Percentiles rank a stretch among this genome's conserved stretches.
phyloP scores from a whole-genome alignment of 2,888 invertebrate species.

The Vesta saturnalis region DNA sequence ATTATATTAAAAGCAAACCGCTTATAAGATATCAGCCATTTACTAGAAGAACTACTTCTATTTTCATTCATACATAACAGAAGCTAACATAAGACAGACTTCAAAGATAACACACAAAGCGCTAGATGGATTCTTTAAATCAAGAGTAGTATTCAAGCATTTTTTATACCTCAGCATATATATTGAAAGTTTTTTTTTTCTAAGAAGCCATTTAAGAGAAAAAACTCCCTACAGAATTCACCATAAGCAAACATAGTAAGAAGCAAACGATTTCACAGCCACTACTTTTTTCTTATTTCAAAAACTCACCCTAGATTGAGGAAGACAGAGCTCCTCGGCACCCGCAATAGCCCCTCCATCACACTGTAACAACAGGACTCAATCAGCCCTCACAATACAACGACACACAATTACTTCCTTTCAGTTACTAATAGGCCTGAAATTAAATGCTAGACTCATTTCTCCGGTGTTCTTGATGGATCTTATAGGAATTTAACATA shows the following conservation, averaged over 20 bases:
- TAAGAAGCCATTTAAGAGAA: background rate
- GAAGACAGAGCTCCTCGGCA: slow-evolving; percentile 60
- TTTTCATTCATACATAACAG: background rate
- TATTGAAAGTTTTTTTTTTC: background rate
- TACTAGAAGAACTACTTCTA: slow-evolving; percentile 1
- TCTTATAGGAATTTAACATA: background rate
- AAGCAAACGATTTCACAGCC: slow-evolving; percentile 28
- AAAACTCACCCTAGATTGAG: slow-evolving; percentile 60
- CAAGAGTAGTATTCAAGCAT: background rate
- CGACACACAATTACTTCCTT: slow-evolving; percentile 27
- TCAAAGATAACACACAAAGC: background rate
- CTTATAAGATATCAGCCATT: background rate
- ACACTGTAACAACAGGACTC: slow-evolving; percentile 57
- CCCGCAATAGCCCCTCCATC: slow-evolving; percentile 59
- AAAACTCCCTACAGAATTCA: background rate
- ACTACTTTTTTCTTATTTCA: slow-evolving; percentile 28
- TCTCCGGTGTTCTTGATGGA: slow-evolving; percentile 9
- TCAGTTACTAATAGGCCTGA: slow-evolving; percentile 24
- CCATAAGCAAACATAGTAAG: slow-evolving; percentile 19
- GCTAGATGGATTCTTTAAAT: background rate
- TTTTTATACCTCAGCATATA: background rate
- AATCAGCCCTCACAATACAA: slow-evolving; percentile 32
- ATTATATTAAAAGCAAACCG: background rate
- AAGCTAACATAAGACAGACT: background rate
- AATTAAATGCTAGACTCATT: slow-evolving; percentile 19